phyloP scores from a whole-genome alignment of 2,797 vertebrate species.

The Etheostoma nigrum region DNA sequence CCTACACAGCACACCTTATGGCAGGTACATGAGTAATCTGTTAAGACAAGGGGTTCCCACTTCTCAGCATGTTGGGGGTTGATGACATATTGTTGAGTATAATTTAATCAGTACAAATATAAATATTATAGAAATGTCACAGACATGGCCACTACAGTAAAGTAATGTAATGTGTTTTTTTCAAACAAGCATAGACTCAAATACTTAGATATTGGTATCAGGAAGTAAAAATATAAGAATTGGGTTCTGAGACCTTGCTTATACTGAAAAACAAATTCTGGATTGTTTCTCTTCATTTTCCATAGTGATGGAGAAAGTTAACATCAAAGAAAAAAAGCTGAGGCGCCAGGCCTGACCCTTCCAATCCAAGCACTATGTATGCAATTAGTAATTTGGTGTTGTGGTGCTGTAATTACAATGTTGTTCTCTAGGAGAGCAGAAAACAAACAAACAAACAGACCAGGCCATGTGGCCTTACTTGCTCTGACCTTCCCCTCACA shows the following conservation, averaged over 20 bases:
- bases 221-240: background rate
- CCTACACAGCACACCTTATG: constrained; percentile 71
- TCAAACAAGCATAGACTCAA: background rate
- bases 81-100: constrained; percentile 54
- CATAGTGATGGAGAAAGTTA: background rate
- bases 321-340: constrained; percentile 14
- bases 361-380: constrained; percentile 2
- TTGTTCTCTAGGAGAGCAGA: constrained; percentile 34
- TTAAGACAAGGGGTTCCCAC: constrained; percentile 63
- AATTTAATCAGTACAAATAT: constrained; percentile 61
- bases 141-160: background rate
- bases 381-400: constrained; percentile 46
- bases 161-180: background rate
- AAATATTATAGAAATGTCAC: constrained; percentile 30
- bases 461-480: constrained; percentile 59
- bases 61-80: constrained; percentile 42
- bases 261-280: background rate
- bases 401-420: constrained; percentile 21
- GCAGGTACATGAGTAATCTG: constrained; percentile 69
- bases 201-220: background rate
- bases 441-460: constrained; percentile 68
- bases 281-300: background rate
- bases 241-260: background rate
- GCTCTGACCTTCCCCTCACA: constrained; percentile 56
- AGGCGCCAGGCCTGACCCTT: constrained; percentile 28